phyloP scores from a whole-genome alignment of 1,140 invertebrate genomes.

The Bombyx mandarina region DNA sequence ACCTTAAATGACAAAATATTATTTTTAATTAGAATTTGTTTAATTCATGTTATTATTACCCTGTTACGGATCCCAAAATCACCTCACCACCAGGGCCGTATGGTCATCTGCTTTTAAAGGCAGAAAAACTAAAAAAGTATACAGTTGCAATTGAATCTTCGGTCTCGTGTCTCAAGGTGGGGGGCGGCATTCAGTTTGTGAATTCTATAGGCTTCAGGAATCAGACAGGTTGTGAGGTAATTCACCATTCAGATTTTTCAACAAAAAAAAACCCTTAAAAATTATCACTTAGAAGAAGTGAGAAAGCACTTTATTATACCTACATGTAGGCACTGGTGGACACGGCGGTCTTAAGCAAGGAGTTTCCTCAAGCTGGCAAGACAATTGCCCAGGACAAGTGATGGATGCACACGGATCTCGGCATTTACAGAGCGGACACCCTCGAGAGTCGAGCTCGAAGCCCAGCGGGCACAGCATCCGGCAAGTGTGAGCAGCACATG shows the following conservation, averaged over 20 bases:
- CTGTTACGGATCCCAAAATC: too few relatives aligned
- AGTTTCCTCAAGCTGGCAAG: conserved; percentile 84
- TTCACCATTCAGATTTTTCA: too few relatives aligned
- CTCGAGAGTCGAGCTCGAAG: conserved; percentile 80
- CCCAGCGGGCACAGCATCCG: conserved; percentile 91
- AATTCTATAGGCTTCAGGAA: too few relatives aligned
- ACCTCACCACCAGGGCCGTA: too few relatives aligned
- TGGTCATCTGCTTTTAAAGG: too few relatives aligned
- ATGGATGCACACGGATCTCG: conserved; percentile 83
- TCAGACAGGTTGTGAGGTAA: too few relatives aligned
- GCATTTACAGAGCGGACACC: conserved; percentile 86
- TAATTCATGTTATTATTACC: too few relatives aligned
- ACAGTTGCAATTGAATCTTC: neutral
- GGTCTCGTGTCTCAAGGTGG: neutral
- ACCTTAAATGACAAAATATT: conserved; percentile 53
- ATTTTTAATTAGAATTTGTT: neutral
- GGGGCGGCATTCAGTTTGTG: too few relatives aligned
- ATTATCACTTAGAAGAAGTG: too few relatives aligned
- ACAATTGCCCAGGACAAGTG: conserved; percentile 80
- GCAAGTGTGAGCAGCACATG: conserved; percentile 84
- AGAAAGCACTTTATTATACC: conserved; percentile 32
- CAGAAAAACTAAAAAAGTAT: neutral
- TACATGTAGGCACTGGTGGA: conserved; percentile 86
- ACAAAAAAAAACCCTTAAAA: too few relatives aligned
- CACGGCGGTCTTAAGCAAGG: conserved; percentile 83